These are phyloP conservation scores for Stomatorhinus ivindoensis DNA, from an alignment of 2,113 vertebrate genomes.

Conservation along the genomic window DNA sequence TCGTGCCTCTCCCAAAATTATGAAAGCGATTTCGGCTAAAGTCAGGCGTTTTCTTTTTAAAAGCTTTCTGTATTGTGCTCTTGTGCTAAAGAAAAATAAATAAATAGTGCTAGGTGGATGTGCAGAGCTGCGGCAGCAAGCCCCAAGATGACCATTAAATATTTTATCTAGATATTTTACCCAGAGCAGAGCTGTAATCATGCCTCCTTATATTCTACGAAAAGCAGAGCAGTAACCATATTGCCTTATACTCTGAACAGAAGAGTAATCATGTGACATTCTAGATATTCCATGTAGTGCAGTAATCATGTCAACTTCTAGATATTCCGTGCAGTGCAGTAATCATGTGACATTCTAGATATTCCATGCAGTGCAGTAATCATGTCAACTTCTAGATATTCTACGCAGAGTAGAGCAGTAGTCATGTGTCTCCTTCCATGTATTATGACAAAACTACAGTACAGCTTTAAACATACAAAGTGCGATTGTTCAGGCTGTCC, in stretches of 20 bases:
- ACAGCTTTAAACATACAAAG: background rate
- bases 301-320: background rate
- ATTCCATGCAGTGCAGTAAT: background rate
- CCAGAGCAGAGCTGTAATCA: background rate
- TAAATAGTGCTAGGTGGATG: slow-evolving; percentile 29
- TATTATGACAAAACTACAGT: background rate
- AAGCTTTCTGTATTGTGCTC: slow-evolving; percentile 63
- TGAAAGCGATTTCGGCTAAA: slow-evolving; percentile 67
- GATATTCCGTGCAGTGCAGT: background rate
- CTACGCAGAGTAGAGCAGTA: background rate
- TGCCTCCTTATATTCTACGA: background rate
- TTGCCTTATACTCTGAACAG: background rate
- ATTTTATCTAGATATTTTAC: background rate
- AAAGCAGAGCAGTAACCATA: background rate
- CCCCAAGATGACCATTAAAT: background rate
- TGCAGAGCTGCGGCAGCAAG: background rate
- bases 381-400: background rate
- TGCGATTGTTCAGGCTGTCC: background rate
- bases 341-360: background rate
- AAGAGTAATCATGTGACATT: background rate
- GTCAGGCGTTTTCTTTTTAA: slow-evolving; percentile 65
- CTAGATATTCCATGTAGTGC: background rate
- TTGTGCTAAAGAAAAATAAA: slow-evolving; percentile 58
- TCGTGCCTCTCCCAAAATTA: slow-evolving; percentile 57
- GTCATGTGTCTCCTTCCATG: background rate